Evolutionary conservation across 2,888 invertebrate species (phyloP).

Genomic region (Dorcus hopei): DNA sequence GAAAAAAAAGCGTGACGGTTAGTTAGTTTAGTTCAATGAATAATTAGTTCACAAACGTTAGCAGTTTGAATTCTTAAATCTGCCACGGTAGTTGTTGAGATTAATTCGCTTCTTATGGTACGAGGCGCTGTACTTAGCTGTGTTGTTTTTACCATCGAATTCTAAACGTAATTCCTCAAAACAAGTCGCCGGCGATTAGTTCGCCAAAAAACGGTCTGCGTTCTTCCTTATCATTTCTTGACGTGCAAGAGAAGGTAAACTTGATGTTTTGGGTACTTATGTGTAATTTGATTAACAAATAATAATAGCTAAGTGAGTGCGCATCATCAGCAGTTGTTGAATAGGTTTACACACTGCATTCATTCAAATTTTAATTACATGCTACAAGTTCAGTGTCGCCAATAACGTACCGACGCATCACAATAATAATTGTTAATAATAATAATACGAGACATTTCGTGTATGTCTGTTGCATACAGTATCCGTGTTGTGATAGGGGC

Average conservation of each 20-base stretch:
- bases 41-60: constrained; percentile 30
- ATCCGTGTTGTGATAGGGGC: constrained; percentile 45
- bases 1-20: constrained; percentile 29
- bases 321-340: too few relatives aligned
- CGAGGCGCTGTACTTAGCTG: too few relatives aligned
- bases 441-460: constrained; percentile 28
- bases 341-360: too few relatives aligned
- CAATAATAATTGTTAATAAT: constrained; percentile 39
- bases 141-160: too few relatives aligned
- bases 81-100: constrained; percentile 31
- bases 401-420: constrained; percentile 28
- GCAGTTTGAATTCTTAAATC: constrained; percentile 28
- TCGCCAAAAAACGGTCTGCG: not conserved
- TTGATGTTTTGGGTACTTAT: too few relatives aligned
- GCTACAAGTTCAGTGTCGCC: constrained; percentile 17
- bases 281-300: too few relatives aligned
- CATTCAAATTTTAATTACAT: not conserved
- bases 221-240: too few relatives aligned
- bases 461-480: constrained; percentile 34
- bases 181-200: too few relatives aligned
- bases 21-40: constrained; percentile 29
- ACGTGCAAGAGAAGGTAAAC: too few relatives aligned
- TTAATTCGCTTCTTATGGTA: constrained; percentile 9
- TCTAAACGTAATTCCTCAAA: too few relatives aligned
- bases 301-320: too few relatives aligned